Percentiles rank a stretch among this genome's conserved stretches.
Evolutionary conservation across 2,888 invertebrate species (phyloP).

Genomic region (Clunio marinus): DNA sequence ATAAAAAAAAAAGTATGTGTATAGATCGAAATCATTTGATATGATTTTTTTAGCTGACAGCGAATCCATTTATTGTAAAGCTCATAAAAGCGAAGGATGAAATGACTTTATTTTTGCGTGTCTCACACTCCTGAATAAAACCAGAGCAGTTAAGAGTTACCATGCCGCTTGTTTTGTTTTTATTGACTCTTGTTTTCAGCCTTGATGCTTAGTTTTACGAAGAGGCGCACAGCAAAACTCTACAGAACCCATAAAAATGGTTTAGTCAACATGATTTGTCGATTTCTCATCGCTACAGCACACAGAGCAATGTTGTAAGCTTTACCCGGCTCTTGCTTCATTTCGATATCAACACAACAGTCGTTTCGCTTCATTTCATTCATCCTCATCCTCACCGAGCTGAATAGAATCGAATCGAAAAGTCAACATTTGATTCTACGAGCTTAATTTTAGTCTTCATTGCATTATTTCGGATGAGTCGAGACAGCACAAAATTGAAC

Average conservation of each 20-base stretch:
- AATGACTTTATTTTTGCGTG: conserved; percentile 8
- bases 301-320: too few species aligned
- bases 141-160: too few species aligned
- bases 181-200: conserved; percentile 10
- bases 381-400: neutral
- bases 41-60: conserved; percentile 16
- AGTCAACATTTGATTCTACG: neutral
- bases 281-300: conserved; percentile 11
- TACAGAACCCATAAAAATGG: conserved; percentile 9
- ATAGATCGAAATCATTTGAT: conserved; percentile 24
- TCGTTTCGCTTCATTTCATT: too few species aligned
- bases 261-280: conserved; percentile 23
- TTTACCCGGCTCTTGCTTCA: too few species aligned
- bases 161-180: conserved; percentile 13
- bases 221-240: neutral
- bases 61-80: neutral
- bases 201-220: conserved; percentile 8
- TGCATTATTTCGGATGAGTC: neutral
- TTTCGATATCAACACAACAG: neutral
- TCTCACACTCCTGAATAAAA: neutral
- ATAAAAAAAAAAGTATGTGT: neutral
- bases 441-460: neutral
- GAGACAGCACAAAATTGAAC: neutral
- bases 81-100: neutral
- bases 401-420: too few species aligned